Conservation (phyloP, 1,140 invertebrate species). For the Cydia fagiglandana region DNA sequence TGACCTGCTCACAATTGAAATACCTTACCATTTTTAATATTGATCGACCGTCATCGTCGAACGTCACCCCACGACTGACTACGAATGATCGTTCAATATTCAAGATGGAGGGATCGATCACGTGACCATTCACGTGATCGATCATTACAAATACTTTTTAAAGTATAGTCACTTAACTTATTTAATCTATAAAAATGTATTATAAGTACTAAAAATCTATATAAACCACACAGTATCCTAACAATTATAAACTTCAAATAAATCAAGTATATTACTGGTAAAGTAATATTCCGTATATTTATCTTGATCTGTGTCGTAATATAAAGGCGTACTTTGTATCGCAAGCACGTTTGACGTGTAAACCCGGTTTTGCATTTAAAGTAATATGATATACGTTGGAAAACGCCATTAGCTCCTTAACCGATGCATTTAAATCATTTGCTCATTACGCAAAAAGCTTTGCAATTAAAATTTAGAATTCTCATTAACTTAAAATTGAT, state of each 20-base stretch:
- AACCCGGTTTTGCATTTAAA: conserved; percentile 26
- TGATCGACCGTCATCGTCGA: no score
- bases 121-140: no score
- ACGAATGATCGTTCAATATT: no score
- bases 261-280: neutral
- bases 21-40: no score
- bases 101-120: no score
- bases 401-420: neutral
- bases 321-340: conserved; percentile 2
- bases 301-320: neutral
- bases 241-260: neutral
- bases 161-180: no score
- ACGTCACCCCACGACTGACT: no score
- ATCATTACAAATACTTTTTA: no score
- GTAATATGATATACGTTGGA: conserved; percentile 10
- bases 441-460: conserved; percentile 21
- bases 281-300: neutral
- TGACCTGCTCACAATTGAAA: no score
- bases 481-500: neutral
- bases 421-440: conserved; percentile 29
- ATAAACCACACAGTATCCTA: no score
- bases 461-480: conserved; percentile 8
- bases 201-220: no score
- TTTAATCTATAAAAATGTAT: no score
- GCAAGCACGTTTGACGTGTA: conserved; percentile 14